phyloP scores from a whole-genome alignment of 2,888 invertebrate species.

The Prenolepis imparis region DNA sequence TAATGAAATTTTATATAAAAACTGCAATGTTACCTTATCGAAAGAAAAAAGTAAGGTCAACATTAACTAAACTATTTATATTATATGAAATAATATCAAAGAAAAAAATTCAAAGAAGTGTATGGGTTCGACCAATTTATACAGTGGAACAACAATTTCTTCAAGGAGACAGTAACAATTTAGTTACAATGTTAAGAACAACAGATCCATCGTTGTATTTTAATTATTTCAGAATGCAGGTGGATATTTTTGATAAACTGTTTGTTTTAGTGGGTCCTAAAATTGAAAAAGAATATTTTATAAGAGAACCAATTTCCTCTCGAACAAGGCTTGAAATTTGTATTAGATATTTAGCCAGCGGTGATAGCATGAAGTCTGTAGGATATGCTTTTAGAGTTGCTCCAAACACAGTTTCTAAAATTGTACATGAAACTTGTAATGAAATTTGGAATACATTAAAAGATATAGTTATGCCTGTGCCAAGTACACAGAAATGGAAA shows the following conservation, averaged over 20 bases:
- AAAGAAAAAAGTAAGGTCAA: neutral
- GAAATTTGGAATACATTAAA: slow-evolving; percentile 6
- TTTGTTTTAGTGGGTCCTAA: neutral
- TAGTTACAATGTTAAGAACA: neutral
- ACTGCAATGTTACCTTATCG: neutral
- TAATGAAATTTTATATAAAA: neutral
- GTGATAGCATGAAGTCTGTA: neutral
- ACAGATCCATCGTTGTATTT: neutral
- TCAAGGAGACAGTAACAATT: neutral
- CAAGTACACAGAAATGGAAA: neutral
- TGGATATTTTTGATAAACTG: neutral
- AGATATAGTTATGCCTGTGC: neutral
- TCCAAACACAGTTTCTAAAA: neutral
- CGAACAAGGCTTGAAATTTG: neutral
- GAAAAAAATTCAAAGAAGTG: slow-evolving; percentile 2
- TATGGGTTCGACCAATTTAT: neutral
- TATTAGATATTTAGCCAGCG: slow-evolving; percentile 1
- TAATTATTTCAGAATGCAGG: neutral
- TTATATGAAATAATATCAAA: neutral
- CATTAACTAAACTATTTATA: neutral
- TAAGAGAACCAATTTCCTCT: neutral
- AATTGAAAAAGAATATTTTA: neutral
- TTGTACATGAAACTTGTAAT: slow-evolving; percentile 10
- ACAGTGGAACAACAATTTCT: neutral
- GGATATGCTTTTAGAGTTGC: slow-evolving; percentile 11